These are phyloP conservation scores for Microhierax caerulescens DNA, from an alignment of 2,797 vertebrate genomes.

Conservation along the genomic window DNA sequence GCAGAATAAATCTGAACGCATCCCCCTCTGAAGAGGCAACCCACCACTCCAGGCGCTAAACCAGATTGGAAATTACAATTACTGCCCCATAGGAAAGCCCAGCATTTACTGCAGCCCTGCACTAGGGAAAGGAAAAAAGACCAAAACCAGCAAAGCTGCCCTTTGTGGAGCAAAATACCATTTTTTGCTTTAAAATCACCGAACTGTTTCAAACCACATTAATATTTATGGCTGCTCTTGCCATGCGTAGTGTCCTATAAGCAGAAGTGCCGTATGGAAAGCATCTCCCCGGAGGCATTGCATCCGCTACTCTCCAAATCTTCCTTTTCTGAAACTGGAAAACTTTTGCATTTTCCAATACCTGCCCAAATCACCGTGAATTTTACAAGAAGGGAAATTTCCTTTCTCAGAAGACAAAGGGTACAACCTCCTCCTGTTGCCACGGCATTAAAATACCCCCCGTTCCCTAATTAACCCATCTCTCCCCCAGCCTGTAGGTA, in stretches of 20 bases:
- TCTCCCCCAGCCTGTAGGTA: not conserved
- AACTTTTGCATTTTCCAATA: not conserved
- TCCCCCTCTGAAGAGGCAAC: not conserved
- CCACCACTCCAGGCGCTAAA: fast-evolving
- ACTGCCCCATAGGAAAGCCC: not conserved
- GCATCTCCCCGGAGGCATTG: fast-evolving
- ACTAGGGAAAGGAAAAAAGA: fast-evolving
- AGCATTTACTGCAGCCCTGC: not conserved
- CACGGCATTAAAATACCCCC: not conserved
- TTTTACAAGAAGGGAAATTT: not conserved
- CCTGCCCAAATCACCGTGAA: not conserved
- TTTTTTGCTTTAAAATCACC: not conserved
- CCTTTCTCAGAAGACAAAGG: not conserved
- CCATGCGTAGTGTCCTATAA: not conserved
- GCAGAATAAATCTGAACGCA: fast-evolving
- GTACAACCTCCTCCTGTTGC: not conserved
- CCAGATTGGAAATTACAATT: fast-evolving
- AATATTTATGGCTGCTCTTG: not conserved
- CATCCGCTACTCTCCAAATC: not conserved
- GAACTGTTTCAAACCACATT: fast-evolving
- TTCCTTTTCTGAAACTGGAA: not conserved
- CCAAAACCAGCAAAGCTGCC: not conserved
- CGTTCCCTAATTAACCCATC: constrained; percentile 7
- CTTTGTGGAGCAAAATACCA: not conserved
- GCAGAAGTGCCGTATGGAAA: not conserved